Evolutionary conservation across 2,113 vertebrate species (phyloP), one percentile per base, ranked within the genome.

Genomic region (Ginglymostoma cirratum): DNA sequence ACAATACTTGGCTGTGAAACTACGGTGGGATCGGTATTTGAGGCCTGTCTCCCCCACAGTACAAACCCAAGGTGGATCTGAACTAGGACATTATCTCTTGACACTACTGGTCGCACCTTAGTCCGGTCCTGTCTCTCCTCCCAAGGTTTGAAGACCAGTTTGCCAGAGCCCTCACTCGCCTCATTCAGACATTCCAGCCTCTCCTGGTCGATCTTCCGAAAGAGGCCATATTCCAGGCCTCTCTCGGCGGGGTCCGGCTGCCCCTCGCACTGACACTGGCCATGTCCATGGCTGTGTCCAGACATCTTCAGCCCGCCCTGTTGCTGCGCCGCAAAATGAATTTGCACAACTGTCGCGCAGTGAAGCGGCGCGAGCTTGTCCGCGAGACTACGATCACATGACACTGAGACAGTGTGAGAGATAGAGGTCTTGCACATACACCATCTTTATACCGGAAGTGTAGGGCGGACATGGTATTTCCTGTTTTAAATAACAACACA

Each of bases 111-210:
- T 70, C 15, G 66, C 97, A 99, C 99, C 99, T 98, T 98, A 19
- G 97, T 97, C 85, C 98, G 97, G 90, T 99, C 98, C 2, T 96
- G 97, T 30, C 99, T 98, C 96, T 98, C 97, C 80, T 99, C 99
- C 99, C 99, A 99, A 3, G 99, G 98, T 86, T 99, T 99, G 97
- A 99, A 99, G 95, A 99, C 99, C 78, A 98, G 97, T 52, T 97
- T 98, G 0, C 99, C 99, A 96, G 98, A 98, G 42, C 99, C 99
- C 96, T 99, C 99, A 0, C 98, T 97, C 96, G 98, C 98, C 98
- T 99, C 99, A 97, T 99, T 99, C 92, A 99, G 98, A 96, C 99
- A 99, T 97, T 99, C 98, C 97, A 99, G 96, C 96, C 98, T 99
- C 96, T 98, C 98, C 96, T 97, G 96, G 97, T 99, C 99, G 97